These are phyloP conservation scores for Porites australiensis DNA, from an alignment of 64 coral and sea anemone species.

Conservation along the genomic window DNA sequence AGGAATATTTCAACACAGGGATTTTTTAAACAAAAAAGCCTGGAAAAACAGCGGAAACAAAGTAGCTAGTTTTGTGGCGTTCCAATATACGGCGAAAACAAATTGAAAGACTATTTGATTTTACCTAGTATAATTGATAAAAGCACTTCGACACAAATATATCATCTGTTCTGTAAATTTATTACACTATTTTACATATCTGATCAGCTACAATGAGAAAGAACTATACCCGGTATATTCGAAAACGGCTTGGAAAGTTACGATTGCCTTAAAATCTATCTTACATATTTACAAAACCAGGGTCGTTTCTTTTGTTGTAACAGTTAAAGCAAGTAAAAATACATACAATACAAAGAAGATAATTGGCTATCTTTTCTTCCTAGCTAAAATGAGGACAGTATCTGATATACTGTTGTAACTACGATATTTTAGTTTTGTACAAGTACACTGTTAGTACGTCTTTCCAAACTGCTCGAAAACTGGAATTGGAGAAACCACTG, in stretches of 20 bases:
- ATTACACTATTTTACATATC: background rate
- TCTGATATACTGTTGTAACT: background rate
- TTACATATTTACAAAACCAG: background rate
- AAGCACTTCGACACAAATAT: background rate
- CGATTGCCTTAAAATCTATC: background rate
- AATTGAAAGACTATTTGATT: too few species aligned
- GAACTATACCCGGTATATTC: background rate
- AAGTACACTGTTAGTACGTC: slow-evolving; percentile 69
- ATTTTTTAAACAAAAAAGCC: too few species aligned
- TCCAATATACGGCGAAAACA: too few species aligned
- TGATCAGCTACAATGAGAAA: background rate
- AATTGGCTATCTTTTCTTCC: too few species aligned
- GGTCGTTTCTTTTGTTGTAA: too few species aligned
- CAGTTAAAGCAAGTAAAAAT: too few species aligned
- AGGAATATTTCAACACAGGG: too few species aligned
- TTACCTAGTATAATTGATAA: background rate
- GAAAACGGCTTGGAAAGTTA: background rate
- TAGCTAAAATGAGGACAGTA: too few species aligned
- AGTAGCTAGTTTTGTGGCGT: too few species aligned
- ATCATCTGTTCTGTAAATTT: background rate
- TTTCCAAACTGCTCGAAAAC: slow-evolving; percentile 99
- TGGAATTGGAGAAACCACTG: slow-evolving; percentile 94
- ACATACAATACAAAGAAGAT: too few species aligned
- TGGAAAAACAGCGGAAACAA: too few species aligned
- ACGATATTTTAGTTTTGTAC: background rate